Evolutionary conservation across 35 echinoderm and acorn worm genomes (phyloP).

Genomic region (Lytechinus pictus): DNA sequence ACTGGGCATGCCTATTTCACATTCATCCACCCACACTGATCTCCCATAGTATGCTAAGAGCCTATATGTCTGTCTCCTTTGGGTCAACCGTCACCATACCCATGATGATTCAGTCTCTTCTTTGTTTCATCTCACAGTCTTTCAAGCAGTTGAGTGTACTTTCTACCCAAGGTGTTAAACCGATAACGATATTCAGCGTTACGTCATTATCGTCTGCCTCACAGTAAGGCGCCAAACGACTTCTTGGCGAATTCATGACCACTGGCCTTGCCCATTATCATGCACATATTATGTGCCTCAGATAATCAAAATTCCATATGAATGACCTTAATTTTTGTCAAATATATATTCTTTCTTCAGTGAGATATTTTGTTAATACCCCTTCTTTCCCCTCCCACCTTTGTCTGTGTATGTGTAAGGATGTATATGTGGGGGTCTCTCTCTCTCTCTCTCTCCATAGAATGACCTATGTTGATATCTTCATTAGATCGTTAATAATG

Average conservation of each 20-base stretch:
- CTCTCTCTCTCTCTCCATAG: neutral
- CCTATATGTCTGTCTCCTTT: neutral
- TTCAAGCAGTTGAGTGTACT: conserved; percentile 25
- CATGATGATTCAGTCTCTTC: neutral
- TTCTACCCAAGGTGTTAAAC: conserved; percentile 19
- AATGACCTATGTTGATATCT: neutral
- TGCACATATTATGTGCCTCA: neutral
- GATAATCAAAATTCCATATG: neutral
- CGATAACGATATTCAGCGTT: conserved; percentile 1
- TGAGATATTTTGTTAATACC: neutral
- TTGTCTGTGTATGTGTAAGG: too few relatives aligned
- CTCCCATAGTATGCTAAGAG: too few relatives aligned
- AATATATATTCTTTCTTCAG: neutral
- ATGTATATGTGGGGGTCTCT: too few relatives aligned
- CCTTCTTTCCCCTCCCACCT: neutral
- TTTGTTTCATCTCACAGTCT: neutral
- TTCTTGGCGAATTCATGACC: neutral
- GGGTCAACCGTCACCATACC: neutral
- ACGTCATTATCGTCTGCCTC: conserved; percentile 17
- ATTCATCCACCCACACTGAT: too few relatives aligned
- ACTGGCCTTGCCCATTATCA: neutral
- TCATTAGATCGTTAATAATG: neutral
- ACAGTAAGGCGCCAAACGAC: neutral
- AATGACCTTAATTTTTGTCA: neutral
- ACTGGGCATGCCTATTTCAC: too few relatives aligned